These are phyloP conservation scores for Podarcis muralis DNA, from an alignment of 2,113 vertebrate species.

Conservation along the genomic window DNA sequence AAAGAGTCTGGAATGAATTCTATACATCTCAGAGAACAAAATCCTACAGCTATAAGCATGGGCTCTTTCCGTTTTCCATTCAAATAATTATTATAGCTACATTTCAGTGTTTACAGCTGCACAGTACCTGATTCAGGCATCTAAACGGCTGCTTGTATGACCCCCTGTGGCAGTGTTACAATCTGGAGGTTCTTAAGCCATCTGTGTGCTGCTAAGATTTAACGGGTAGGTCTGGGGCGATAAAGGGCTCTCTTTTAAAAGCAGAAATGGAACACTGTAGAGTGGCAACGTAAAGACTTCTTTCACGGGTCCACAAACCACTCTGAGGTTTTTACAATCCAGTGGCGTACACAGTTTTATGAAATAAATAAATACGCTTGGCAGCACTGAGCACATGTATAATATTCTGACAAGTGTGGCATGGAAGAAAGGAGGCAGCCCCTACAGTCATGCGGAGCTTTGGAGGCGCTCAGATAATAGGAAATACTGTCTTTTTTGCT, in stretches of 20 bases:
- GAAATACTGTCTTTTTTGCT: no score
- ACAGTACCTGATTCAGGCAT: no score
- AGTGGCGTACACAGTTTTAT: no score
- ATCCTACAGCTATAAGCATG: background rate
- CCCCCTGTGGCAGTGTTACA: background rate
- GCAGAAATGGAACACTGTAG: background rate
- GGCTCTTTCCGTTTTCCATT: background rate
- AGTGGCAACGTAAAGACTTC: background rate
- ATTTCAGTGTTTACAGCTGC: background rate
- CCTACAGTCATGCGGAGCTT: background rate
- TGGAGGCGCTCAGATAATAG: background rate
- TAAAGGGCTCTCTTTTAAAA: background rate
- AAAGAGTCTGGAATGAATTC: background rate
- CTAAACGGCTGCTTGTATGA: background rate
- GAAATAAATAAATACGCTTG: no score
- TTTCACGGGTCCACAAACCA: background rate
- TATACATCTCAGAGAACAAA: background rate
- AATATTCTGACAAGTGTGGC: background rate
- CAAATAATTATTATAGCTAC: background rate
- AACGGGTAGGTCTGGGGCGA: no score
- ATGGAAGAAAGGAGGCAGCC: background rate
- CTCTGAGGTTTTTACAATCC: no score
- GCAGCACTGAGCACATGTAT: background rate
- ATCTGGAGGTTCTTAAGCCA: background rate
- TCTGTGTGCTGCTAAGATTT: background rate